Evolutionary conservation across 2,797 vertebrate genomes (phyloP), one percentile per base, ranked within the genome.

Genomic region (Dryobates pubescens): DNA sequence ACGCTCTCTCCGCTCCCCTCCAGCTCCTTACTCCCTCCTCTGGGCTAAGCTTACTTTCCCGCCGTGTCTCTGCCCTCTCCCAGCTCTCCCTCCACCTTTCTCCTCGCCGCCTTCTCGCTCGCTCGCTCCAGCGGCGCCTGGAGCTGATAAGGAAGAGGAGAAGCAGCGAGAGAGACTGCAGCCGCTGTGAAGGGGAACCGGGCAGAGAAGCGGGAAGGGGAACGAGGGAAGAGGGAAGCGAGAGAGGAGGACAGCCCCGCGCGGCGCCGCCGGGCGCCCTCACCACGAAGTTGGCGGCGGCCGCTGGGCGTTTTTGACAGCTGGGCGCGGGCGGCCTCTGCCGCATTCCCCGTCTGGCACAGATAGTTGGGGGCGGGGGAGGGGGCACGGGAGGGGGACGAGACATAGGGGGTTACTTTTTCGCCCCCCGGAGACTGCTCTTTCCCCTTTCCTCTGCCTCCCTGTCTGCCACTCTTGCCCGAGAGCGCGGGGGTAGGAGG

Each of bases 221-320:
- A 65, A 17, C 61, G 43, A 9, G 82, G 51, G 61, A 17, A 81
- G 73, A 76, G 82, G 34, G 76, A 87, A 45, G 80, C 80, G 62
- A 32, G 79, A 80, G 78, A 41, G 64, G 34, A 64, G 36, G 38
- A 57, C 49, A 72, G 80, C n/a, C 49, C 36, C 36, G 51, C 57
- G 47, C 72, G 26, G 77, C 81, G 34, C 59, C 41, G 34, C 43
- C 38, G 57, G 81, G 81, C 54, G 82, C 54, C 78, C 82, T 95
- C 88, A 27, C 91, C 92, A 43, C 94, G 87, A 96, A 97, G 96
- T 95, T 96, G 95, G 96, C 94, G 93, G 95, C 92, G 92, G 90
- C 75, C 82, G 76, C 92, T 30, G 88, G 87, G 88, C 76, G 88
- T 56, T 82, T 93, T 83, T 97, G 97, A 97, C 97, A 97, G 97